Evolutionary conservation across 2,888 invertebrate genomes (phyloP), one percentile per base, ranked within the genome.

Genomic region (Sisyra nigra): DNA sequence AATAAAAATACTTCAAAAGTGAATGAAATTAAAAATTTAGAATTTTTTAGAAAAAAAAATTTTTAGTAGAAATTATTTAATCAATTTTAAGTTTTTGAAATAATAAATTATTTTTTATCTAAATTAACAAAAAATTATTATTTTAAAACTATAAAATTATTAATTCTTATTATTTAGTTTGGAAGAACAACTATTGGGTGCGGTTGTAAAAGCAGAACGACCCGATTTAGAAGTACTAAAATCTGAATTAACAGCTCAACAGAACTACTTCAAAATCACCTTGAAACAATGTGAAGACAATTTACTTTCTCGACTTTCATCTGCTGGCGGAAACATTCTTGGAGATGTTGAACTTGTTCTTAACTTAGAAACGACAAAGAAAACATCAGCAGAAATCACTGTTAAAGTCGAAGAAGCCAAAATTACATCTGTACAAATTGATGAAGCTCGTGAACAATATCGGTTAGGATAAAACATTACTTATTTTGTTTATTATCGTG

Each of bases 181-280:
- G 11, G 94, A 94, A 60, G 93, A 94, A 54, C 94, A 94, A 58
- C 65, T 94, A 10, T 62, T 94, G 18, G 93, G 89, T 6, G 91
- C 89, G 61, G 93, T 94, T 5, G 92, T 94, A 1, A 89, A 89
- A 65, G 80, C 80, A 1, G 94, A 94, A 61, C 70, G 93, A 48
- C 92, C 93, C 0, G 93, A 94, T 60, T 69, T 94, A 46, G 94
- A 93, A 64, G 62, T 72, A 3, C 68, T 84, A 44, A 83, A 92
- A 54, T 71, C 84, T 0, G 77, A 81, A 39, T 67, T 94, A 8
- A 93, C 92, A 0, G 85, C 86, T 55, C 87, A 91, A 57, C 92
- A 93, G 57, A 94, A 94, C 55, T 84, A 86, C 56, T 93, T 92
- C 58, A 94, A 93, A 65, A 93, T 94, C 45, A 85, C 84, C 0